Percentiles rank a stretch among this genome's conserved stretches.
These are phyloP conservation scores for Magallana gigas DNA, from an alignment of 1,140 invertebrate species.

Conservation along the genomic window DNA sequence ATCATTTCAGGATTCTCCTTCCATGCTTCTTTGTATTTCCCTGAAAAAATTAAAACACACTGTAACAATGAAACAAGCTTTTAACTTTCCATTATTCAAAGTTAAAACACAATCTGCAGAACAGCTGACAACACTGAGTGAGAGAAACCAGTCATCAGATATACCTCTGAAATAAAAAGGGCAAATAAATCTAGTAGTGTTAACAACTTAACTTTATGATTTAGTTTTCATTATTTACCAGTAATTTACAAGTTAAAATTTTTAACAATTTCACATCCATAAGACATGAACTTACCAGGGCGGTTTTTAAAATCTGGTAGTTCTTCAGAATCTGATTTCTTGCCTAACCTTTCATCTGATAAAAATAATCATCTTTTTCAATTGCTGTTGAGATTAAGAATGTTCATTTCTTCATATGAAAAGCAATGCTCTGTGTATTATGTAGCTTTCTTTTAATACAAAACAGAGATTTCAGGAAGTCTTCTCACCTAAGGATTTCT, in stretches of 20 bases:
- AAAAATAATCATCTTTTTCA: background rate
- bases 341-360: conserved; percentile 32
- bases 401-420: background rate
- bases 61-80: background rate
- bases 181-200: too few species aligned
- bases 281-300: conserved; percentile 46
- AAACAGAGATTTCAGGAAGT: too few species aligned
- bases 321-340: conserved; percentile 34
- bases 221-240: too few species aligned
- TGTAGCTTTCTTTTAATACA: too few species aligned
- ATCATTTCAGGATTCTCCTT: conserved; percentile 68
- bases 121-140: background rate
- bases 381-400: background rate
- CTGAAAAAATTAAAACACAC: conserved; percentile 47
- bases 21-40: conserved; percentile 64
- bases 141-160: too few species aligned
- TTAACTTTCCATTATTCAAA: too few species aligned
- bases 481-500: conserved; percentile 11
- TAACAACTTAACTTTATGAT: too few species aligned
- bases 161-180: too few species aligned
- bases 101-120: too few species aligned
- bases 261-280: background rate
- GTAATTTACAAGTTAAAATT: background rate
- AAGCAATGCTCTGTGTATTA: background rate
- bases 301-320: conserved; percentile 61